These are phyloP conservation scores for Chamaea fasciata DNA, from an alignment of 2,113 vertebrate species.

Conservation along the genomic window DNA sequence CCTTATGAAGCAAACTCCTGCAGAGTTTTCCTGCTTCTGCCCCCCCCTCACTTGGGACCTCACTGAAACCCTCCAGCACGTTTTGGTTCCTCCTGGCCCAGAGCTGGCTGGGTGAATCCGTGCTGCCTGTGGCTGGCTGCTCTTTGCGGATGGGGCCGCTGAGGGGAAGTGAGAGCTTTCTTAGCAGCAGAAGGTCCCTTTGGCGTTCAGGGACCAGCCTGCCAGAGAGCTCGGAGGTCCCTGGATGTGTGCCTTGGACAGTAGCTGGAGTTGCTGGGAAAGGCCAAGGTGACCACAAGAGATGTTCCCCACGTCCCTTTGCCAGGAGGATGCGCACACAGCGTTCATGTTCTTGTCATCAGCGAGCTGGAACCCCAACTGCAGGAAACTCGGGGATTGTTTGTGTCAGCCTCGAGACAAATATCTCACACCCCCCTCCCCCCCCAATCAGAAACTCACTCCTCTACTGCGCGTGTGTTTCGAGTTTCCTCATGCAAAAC, in stretches of 20 bases:
- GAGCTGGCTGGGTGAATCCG: neutral
- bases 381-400: neutral
- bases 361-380: neutral
- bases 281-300: neutral
- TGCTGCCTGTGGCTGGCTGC: neutral
- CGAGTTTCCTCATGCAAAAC: constrained; percentile 56
- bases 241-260: neutral
- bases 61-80: neutral
- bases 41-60: neutral
- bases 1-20: neutral
- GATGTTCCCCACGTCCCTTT: neutral
- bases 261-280: neutral
- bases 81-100: neutral
- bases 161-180: neutral
- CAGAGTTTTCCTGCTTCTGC: neutral
- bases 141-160: neutral
- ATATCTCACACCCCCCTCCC: neutral
- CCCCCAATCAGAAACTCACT: neutral
- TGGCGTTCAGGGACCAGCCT: neutral
- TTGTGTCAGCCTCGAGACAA: neutral
- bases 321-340: neutral
- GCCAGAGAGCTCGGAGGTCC: neutral
- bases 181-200: neutral
- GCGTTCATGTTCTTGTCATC: neutral
- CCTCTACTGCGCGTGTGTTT: constrained; percentile 35